Evolutionary conservation across 2,888 invertebrate genomes (phyloP), one percentile per base, ranked within the genome.

Genomic region (Tineola bisselliella): DNA sequence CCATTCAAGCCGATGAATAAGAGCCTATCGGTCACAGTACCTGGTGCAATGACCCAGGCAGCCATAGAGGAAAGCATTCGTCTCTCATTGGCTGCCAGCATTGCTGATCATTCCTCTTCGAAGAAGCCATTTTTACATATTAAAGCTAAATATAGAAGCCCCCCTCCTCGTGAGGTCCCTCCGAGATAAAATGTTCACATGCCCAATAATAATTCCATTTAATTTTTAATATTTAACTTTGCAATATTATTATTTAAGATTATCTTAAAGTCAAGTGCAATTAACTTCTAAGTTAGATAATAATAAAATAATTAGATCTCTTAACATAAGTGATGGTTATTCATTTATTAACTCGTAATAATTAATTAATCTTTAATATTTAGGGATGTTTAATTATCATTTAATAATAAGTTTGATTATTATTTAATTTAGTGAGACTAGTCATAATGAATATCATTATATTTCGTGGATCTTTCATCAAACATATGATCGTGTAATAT

Each of bases 111-210:
- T 63, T 73, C 68, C 62, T 71, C 72, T 54, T 66, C 81, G 63
- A 87, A 88, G 69, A 86, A 88, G 67, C 86, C 89, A 66, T 92
- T 90, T 77, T 83, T 92, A 68, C 91, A 91, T 83, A 92, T 92
- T 72, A 90, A 91, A 72, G 91, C 91, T 76, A 92, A 92, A 77
- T 92, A 92, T 76, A 88, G 92, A 69, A 92, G 91, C 79, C 89
- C 91, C 62, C 90, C 91, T 64, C 90, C 90, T 67, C 78, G 89
- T 59, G 88, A 88, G 72, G 84, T 88, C 43, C 91, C 92, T 59
- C 88, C 90, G 62, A 87, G 88, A 87, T 88, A 87, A 84, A 62
- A 64, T 44, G 1, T 52, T 13, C 25, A 13, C 31, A 31, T 48
- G 19, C 11, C 30, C n/a, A 2, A 25, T 4, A 57, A 30, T 57